Evolutionary conservation across 2,888 invertebrate genomes (phyloP).

Genomic region (Tetragnatha montana): DNA sequence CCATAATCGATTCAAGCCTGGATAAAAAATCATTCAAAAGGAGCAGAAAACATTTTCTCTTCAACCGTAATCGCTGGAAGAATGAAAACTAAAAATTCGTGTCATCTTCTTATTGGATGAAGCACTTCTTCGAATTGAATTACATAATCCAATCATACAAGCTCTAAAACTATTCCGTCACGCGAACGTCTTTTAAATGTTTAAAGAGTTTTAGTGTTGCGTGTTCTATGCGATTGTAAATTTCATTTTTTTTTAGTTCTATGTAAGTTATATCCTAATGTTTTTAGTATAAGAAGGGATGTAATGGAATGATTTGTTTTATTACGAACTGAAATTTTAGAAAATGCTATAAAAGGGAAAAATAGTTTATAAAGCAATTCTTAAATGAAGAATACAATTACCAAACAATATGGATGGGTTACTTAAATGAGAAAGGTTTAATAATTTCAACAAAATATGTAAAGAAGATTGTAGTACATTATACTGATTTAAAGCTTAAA

Average conservation of each 20-base stretch:
- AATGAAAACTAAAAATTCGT: background rate
- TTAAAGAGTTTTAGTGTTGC: background rate
- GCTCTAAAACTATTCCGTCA: background rate
- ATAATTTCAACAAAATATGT: too few species aligned
- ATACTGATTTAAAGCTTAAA: too few species aligned
- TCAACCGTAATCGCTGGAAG: background rate
- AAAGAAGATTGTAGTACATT: too few species aligned
- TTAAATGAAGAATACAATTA: too few species aligned
- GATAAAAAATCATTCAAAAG: background rate
- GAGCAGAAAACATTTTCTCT: background rate
- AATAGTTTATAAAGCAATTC: too few species aligned
- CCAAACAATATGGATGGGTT: too few species aligned
- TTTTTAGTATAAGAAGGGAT: too few species aligned
- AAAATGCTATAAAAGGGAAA: too few species aligned
- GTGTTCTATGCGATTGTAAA: background rate
- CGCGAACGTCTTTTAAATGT: background rate
- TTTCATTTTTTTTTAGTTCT: background rate
- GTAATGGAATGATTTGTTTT: too few species aligned
- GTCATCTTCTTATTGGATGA: background rate
- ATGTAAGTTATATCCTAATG: too few species aligned
- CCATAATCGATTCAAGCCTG: background rate
- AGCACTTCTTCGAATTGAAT: background rate
- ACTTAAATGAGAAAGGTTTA: too few species aligned
- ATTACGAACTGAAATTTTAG: too few species aligned
- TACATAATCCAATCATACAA: background rate